Evolutionary conservation across 2,113 vertebrate genomes (phyloP), one percentile per base, ranked within the genome.

Genomic region (Turnix velox): DNA sequence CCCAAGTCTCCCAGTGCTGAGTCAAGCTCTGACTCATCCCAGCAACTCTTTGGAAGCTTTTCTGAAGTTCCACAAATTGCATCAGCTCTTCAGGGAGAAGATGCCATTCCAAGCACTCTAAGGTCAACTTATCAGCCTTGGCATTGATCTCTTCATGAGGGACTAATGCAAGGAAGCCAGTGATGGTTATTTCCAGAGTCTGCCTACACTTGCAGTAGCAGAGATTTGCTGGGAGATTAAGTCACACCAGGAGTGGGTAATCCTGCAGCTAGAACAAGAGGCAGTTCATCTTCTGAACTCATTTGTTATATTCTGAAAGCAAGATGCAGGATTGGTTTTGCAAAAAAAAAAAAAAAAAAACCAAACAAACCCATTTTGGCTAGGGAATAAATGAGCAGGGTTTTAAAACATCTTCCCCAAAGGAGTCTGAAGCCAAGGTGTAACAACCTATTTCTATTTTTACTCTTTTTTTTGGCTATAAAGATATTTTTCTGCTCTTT

Each of bases 1-100:
- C 49, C 78, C 68, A 83, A 63, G 88, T 31, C 88, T 87, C 74
- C 0, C 0, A 58, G 5, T 10, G 82, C 88, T 75, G 90, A 79
- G 62, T 78, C 66, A 59, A 82, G 62, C 78, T 91, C 77, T 89
- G 89, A 84, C 74, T 93, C 92, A 92, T 48, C 67, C 69, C 52
- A 28, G 43, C 48, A 77, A 51, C 39, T 18, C 31, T 69, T 35
- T 59, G 82, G 6, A 43, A 90, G 75, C 24, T 75, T 27, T 63
- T 17, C 10, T 5, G 18, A 69, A 93, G 58, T 46, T 73, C 14
- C 17, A 2, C 0, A 1, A 40, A 90, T 75, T 83, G 82, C 4
- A 51, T 90, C 84, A 93, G 85, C 82, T 52, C 3, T 31, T 31
- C 0, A 2, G 52, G 25, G 12, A 28, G 25, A 16, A 87, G 62